Evolutionary conservation across 37 sponge, comb jelly and placozoan species (phyloP).

Genomic region (Haliclona indistincta): DNA sequence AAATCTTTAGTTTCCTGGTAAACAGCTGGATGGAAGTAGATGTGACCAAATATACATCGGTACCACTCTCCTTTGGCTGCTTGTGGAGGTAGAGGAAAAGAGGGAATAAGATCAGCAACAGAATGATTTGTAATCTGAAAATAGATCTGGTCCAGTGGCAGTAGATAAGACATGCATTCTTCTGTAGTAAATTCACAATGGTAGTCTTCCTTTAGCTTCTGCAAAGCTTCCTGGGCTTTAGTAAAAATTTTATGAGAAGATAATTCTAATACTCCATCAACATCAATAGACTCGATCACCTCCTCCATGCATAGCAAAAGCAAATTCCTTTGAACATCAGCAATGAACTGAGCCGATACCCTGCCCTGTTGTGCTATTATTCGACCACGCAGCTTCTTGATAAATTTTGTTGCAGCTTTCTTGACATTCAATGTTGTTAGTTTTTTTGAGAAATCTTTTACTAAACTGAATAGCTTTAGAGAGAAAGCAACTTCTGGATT

Average conservation of each 20-base stretch:
- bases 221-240: background rate
- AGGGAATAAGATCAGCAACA: background rate
- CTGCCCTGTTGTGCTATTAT: too few species aligned
- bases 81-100: background rate
- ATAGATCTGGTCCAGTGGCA: background rate
- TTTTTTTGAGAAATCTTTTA: too few species aligned
- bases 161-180: background rate
- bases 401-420: too few species aligned
- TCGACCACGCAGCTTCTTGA: too few species aligned
- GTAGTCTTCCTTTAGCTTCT: background rate
- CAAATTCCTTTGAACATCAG: constrained; percentile 22
- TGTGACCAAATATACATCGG: background rate
- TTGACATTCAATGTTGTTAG: too few species aligned
- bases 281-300: too few species aligned
- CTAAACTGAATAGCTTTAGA: too few species aligned
- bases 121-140: background rate
- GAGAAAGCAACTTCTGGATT: too few species aligned
- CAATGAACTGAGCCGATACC: constrained; percentile 26
- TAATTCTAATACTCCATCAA: too few species aligned
- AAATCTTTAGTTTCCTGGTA: background rate
- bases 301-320: background rate
- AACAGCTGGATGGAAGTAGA: background rate
- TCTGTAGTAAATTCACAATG: background rate
- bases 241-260: too few species aligned
- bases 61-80: constrained; percentile 12